Percentiles rank a stretch among this genome's conserved stretches.
These are phyloP conservation scores for Drosophila neocordata DNA, from an alignment of 1,140 invertebrate genomes.

Conservation along the genomic window DNA sequence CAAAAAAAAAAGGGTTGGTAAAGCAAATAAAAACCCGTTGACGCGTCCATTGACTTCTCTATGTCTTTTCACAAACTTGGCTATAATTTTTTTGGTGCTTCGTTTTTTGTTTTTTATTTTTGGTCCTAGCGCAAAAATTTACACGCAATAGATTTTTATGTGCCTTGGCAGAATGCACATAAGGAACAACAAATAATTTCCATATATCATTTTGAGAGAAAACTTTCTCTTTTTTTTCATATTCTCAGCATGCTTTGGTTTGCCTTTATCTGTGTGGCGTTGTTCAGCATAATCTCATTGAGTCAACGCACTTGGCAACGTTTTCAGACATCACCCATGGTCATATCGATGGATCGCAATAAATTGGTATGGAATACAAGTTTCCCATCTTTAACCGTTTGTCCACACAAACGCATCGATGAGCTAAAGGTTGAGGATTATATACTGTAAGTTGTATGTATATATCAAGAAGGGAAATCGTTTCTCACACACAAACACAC, in stretches of 20 bases:
- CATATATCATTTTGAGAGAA: constrained; percentile 53
- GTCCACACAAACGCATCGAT: constrained; percentile 84
- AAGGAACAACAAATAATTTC: constrained; percentile 18
- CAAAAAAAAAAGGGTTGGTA: constrained; percentile 38
- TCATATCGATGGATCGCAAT: constrained; percentile 89
- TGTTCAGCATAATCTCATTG: constrained; percentile 83
- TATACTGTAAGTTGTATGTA: constrained; percentile 78
- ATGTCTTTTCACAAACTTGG: constrained; percentile 25
- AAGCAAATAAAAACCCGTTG: constrained; percentile 44
- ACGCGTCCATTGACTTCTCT: constrained; percentile 64
- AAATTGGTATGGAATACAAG: constrained; percentile 88
- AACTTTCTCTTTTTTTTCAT: constrained; percentile 9
- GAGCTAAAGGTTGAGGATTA: constrained; percentile 83
- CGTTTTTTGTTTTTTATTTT: neutral
- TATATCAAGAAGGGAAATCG: neutral
- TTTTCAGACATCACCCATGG: constrained; percentile 88
- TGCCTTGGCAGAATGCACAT: constrained; percentile 48
- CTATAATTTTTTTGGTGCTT: constrained; percentile 57
- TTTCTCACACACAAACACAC: neutral
- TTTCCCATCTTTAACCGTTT: constrained; percentile 86
- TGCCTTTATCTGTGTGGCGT: constrained; percentile 79
- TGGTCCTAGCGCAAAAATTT: constrained; percentile 65
- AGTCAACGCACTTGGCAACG: constrained; percentile 86
- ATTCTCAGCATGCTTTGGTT: constrained; percentile 83
- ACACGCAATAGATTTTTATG: constrained; percentile 82